Evolutionary conservation across 2,888 invertebrate genomes (phyloP).

Genomic region (Plebejus anna): DNA sequence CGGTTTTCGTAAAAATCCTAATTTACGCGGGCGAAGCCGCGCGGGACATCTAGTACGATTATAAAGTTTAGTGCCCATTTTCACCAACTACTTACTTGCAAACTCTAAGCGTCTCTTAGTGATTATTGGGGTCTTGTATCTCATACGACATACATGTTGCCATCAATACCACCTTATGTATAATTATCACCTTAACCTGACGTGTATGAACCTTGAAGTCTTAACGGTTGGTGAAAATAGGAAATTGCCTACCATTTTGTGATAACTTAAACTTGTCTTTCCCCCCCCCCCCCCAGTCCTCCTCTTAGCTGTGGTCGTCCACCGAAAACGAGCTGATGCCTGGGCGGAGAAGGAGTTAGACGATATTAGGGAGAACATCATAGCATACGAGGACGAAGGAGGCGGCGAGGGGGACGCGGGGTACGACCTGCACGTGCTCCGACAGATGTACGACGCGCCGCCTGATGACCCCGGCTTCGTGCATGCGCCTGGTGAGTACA

Average conservation of each 20-base stretch:
- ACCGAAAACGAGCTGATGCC: conserved; percentile 90
- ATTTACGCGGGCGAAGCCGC: too few relatives aligned
- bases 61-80: not conserved
- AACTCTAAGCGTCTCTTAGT: not conserved
- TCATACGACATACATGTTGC: too few relatives aligned
- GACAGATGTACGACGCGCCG: conserved; percentile 82
- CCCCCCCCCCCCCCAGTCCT: conserved; percentile 79
- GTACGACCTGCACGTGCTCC: conserved; percentile 91
- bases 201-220: not conserved
- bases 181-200: not conserved
- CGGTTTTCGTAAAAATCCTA: too few relatives aligned
- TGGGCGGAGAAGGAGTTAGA: conserved; percentile 95
- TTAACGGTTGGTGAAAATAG: not conserved
- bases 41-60: too few relatives aligned
- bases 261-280: not conserved
- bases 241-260: too few relatives aligned
- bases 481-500: conserved; percentile 45
- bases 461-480: conserved; percentile 73
- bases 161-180: too few relatives aligned
- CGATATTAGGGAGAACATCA: conserved; percentile 97
- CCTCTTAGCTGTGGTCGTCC: conserved; percentile 94
- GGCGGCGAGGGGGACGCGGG: conserved; percentile 98
- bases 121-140: not conserved
- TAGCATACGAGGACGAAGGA: conserved; percentile 98
- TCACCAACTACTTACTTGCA: not conserved